Evolutionary conservation across 1,140 invertebrate genomes (phyloP), one percentile per base, ranked within the genome.

Genomic region (Penaeus chinensis): DNA sequence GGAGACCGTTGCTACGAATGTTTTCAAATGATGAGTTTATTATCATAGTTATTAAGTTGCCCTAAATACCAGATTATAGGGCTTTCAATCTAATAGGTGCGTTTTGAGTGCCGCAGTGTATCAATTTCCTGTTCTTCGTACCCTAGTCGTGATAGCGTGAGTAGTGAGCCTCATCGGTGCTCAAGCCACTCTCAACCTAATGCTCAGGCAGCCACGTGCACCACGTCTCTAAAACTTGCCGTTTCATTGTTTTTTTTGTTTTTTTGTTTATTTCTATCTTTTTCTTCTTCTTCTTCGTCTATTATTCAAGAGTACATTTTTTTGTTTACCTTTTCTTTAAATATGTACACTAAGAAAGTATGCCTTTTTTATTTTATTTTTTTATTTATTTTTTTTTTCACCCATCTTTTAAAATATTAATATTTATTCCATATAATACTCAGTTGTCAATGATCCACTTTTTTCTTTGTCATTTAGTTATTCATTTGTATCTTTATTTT

Each of bases 71-170:
- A 47, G 32, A 69, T 62, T 83, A 32, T 37, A 79, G 77, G 76
- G 61, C 84, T 63, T 37, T 60, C 20, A 79, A 85, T 65, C 66
- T 85, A 77, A 74, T 85, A 60, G 82, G 42, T 85, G 84, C 84
- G 76, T 79, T 85, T 85, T 66, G 77, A 80, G 80, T 87, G 60
- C 79, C 82, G 85, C 85, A 87, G 81, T 87, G 62, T 82, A 87
- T 77, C 80, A 32, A 32, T 87, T 77, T 87, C 76, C 76, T 85
- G 76, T 82, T 87, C 85, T 87, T 87, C 69, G 80, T 87, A 87
- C 85, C 85, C 85, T 87, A 87, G 85, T 87, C 85, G 85, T 87
- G 78, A 82, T 79, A 87, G 85, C 85, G 85, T 87, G 85, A 87
- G 85, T 81, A 82, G 85, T 82, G 85, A 87, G 85, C 85, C 71